Percentiles rank a stretch among this genome's conserved stretches.
Evolutionary conservation across 2,888 invertebrate genomes (phyloP).

Genomic region (Xestia c-nigrum): DNA sequence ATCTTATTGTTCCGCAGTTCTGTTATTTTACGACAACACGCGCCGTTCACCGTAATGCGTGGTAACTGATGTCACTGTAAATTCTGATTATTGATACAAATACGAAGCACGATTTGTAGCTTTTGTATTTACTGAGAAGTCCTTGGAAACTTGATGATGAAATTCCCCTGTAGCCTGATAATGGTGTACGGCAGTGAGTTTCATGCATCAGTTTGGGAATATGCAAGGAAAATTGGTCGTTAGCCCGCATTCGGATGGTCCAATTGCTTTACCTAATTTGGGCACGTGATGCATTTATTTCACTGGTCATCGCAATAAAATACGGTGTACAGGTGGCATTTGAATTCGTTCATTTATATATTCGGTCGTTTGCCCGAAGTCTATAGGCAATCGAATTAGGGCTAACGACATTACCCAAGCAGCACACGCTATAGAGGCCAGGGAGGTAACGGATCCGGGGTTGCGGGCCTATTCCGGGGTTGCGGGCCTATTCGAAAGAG

Average conservation of each 20-base stretch:
- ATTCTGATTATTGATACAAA: slow-evolving; percentile 50
- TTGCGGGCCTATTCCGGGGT: no score
- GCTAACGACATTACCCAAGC: no score
- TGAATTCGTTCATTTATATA: neutral
- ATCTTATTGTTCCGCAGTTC: slow-evolving; percentile 56
- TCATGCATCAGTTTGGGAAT: neutral
- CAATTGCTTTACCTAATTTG: neutral
- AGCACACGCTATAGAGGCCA: no score
- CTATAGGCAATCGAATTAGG: neutral
- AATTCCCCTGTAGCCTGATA: neutral
- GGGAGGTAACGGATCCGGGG: no score
- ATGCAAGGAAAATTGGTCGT: neutral
- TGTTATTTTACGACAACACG: slow-evolving; percentile 58
- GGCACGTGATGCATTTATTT: neutral
- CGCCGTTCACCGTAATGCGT: slow-evolving; percentile 25
- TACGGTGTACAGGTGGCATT: neutral
- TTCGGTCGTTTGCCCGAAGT: neutral
- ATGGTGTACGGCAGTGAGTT: neutral
- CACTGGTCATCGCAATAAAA: neutral
- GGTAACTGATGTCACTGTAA: slow-evolving; percentile 42
- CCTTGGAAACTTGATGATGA: slow-evolving; percentile 1
- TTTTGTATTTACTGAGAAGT: slow-evolving; percentile 37
- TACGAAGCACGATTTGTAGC: slow-evolving; percentile 37
- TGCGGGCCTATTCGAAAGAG: no score
- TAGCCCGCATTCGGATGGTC: neutral